Conservation (phyloP, 2,113 vertebrate genomes). For the Crotalus helleri region DNA sequence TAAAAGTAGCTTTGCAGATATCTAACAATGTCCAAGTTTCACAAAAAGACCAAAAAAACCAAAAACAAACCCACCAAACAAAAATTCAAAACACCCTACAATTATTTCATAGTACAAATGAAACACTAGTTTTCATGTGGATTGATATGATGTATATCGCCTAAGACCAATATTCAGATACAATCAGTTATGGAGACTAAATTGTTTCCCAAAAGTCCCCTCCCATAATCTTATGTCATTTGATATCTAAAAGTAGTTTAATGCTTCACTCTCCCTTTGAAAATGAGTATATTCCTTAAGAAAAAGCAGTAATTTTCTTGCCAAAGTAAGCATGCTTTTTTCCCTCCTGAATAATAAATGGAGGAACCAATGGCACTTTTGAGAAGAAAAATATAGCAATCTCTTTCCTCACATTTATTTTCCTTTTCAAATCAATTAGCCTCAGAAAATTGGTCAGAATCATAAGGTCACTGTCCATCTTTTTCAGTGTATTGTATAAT, state of each 20-base stretch:
- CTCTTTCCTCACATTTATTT: neutral
- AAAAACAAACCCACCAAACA: neutral
- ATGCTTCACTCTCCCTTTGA: neutral
- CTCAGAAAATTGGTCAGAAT: neutral
- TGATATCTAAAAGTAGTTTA: conserved; percentile 21
- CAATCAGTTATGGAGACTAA: conserved; percentile 24
- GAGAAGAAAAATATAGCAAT: neutral
- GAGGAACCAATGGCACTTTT: neutral
- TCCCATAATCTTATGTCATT: neutral
- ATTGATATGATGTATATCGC: conserved; percentile 7
- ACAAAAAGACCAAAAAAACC: neutral
- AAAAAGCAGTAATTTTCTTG: neutral
- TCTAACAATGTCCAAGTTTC: neutral
- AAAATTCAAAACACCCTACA: neutral
- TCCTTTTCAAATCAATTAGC: too few species aligned
- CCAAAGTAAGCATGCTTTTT: neutral
- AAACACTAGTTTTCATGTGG: neutral
- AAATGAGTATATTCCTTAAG: neutral
- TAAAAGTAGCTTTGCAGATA: too few species aligned
- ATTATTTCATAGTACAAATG: neutral
- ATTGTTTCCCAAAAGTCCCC: conserved; percentile 30
- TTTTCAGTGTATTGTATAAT: neutral
- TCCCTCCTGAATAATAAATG: too few species aligned
- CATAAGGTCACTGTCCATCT: neutral
- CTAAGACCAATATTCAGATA: conserved; percentile 18